phyloP scores from a whole-genome alignment of 2,113 vertebrate genomes.

The Reinhardtius hippoglossoides region DNA sequence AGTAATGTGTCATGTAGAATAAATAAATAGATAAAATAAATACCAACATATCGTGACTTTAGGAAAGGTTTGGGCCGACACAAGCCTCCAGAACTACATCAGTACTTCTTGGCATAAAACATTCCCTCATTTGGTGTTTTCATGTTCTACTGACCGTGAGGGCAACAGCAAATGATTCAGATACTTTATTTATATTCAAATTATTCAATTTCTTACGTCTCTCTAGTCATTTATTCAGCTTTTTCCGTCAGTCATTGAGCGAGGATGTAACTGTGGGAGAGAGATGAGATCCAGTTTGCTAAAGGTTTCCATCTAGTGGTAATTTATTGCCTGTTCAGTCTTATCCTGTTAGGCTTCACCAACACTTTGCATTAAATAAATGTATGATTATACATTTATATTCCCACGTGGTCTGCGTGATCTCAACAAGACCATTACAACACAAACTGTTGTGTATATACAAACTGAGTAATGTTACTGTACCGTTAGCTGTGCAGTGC shows the following conservation, averaged over 20 bases:
- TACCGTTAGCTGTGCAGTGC: too few species aligned
- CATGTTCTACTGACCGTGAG: neutral
- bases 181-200: neutral
- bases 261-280: rapidly evolving
- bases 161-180: neutral
- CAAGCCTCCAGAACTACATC: too few species aligned
- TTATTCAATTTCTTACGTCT: neutral
- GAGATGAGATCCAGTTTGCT: neutral
- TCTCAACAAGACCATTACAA: too few species aligned
- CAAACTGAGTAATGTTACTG: too few species aligned
- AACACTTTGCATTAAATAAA: too few species aligned
- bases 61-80: too few species aligned
- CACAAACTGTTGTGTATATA: too few species aligned
- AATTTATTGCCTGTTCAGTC: neutral
- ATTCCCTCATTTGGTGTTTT: neutral
- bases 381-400: too few species aligned
- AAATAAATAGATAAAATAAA: neutral
- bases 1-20: neutral
- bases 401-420: too few species aligned
- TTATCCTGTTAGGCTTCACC: neutral
- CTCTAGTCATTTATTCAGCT: neutral
- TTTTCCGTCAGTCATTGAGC: neutral
- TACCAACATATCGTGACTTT: neutral
- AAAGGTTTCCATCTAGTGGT: slow-evolving; percentile 64
- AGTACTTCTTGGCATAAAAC: too few species aligned